A percentile compares a stretch with the other conserved stretches of the same genome.
phyloP scores from a whole-genome alignment of 92 coral and sea anemone species.

The Hydrozoanthus gracilis region DNA sequence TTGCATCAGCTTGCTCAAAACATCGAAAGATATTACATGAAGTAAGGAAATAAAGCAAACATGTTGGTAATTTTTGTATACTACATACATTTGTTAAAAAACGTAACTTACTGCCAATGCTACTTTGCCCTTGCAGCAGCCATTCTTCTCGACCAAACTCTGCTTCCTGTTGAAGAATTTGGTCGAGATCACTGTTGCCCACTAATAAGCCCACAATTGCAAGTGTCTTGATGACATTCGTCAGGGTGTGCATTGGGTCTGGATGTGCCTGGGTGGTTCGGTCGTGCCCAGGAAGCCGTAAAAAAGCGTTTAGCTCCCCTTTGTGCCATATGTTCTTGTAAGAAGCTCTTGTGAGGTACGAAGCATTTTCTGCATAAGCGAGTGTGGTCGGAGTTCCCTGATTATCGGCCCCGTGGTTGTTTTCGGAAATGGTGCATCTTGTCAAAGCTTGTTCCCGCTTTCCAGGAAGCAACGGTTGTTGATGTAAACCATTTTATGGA shows the following conservation, averaged over 20 bases:
- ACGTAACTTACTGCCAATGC: neutral
- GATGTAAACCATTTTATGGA: slow-evolving; percentile 35
- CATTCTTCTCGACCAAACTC: slow-evolving; percentile 37
- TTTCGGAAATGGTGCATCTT: slow-evolving; percentile 27
- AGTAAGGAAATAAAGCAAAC: neutral
- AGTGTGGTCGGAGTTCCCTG: neutral
- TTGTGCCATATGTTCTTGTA: slow-evolving; percentile 36
- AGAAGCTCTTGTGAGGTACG: slow-evolving; percentile 6
- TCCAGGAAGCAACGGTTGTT: slow-evolving; percentile 35
- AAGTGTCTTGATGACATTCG: slow-evolving; percentile 39
- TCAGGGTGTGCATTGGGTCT: slow-evolving; percentile 53
- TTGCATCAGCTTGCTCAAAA: neutral
- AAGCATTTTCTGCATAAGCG: neutral
- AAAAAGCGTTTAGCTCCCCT: neutral
- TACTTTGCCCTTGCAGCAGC: slow-evolving; percentile 13
- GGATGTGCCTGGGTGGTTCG: slow-evolving; percentile 37
- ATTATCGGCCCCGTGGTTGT: neutral
- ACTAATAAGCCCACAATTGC: slow-evolving; percentile 32
- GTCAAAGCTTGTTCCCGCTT: slow-evolving; percentile 13
- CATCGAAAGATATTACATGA: neutral
- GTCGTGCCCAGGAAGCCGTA: slow-evolving; percentile 42
- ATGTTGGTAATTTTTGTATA: neutral
- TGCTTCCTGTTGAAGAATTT: neutral
- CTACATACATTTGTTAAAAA: neutral
- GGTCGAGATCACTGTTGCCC: slow-evolving; percentile 11